Evolutionary conservation across 1,140 invertebrate genomes (phyloP).

Genomic region (honey bee (Apis mellifera)): Amel_HAv3.1 CM009936.2:17671001-17671500

Average conservation of each 20-base stretch:
- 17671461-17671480: background rate
- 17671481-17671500: background rate
- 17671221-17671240: slow-evolving; percentile 60
- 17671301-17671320: too few species aligned
- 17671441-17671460: too few species aligned
- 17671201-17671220: slow-evolving; percentile 65
- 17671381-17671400: too few species aligned
- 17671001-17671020: slow-evolving; percentile 66
- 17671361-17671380: too few species aligned
- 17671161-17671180: slow-evolving; percentile 46
- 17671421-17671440: too few species aligned
- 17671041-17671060: slow-evolving; percentile 81
- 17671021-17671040: slow-evolving; percentile 70
- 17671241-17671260: slow-evolving; percentile 64
- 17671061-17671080: slow-evolving; percentile 81
- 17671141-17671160: slow-evolving; percentile 52
- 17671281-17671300: too few species aligned
- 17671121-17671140: slow-evolving; percentile 41
- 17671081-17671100: slow-evolving; percentile 77
- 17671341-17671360: too few species aligned
- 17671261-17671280: background rate
- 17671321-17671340: too few species aligned
- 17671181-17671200: slow-evolving; percentile 48
- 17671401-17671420: too few species aligned
- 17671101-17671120: slow-evolving; percentile 53